phyloP scores from a whole-genome alignment of 2,888 invertebrate genomes.

The Geophilus truncorum region DNA sequence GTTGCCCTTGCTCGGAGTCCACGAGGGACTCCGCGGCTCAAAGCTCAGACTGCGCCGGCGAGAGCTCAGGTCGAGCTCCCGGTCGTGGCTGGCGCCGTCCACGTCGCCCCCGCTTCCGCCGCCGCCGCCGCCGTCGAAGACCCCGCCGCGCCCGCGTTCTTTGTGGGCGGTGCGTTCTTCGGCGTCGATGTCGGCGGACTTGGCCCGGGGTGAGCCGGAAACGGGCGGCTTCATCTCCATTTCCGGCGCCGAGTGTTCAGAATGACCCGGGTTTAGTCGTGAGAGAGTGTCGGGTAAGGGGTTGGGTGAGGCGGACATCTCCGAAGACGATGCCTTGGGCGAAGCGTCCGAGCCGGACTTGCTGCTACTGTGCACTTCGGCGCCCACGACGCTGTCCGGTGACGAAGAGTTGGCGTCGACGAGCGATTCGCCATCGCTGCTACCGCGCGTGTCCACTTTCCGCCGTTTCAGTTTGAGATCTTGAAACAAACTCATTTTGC shows the following conservation, averaged over 20 bases:
- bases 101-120: slow-evolving; percentile 56
- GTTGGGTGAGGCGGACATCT: slow-evolving; percentile 34
- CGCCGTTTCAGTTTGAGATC: slow-evolving; percentile 96
- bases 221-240: slow-evolving; percentile 53
- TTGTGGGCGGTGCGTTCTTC: slow-evolving; percentile 45
- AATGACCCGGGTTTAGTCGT: not conserved
- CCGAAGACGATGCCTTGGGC: slow-evolving; percentile 35
- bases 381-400: slow-evolving; percentile 54
- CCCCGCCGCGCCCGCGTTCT: slow-evolving; percentile 51
- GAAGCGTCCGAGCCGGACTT: slow-evolving; percentile 34
- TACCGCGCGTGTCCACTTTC: slow-evolving; percentile 94
- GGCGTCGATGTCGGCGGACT: slow-evolving; percentile 46
- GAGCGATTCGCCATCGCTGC: slow-evolving; percentile 91
- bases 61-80: slow-evolving; percentile 31
- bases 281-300: slow-evolving; percentile 1
- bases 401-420: slow-evolving; percentile 90
- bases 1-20: slow-evolving; percentile 49
- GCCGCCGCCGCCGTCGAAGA: slow-evolving; percentile 56
- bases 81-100: slow-evolving; percentile 30
- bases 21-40: slow-evolving; percentile 19
- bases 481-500: slow-evolving; percentile 91
- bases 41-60: slow-evolving; percentile 29
- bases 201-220: slow-evolving; percentile 39
- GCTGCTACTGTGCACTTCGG: slow-evolving; percentile 31
- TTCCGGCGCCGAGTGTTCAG: slow-evolving; percentile 49